Evolutionary conservation across 1,140 invertebrate species (phyloP).

Genomic region (Pseudoatta argentina): DNA sequence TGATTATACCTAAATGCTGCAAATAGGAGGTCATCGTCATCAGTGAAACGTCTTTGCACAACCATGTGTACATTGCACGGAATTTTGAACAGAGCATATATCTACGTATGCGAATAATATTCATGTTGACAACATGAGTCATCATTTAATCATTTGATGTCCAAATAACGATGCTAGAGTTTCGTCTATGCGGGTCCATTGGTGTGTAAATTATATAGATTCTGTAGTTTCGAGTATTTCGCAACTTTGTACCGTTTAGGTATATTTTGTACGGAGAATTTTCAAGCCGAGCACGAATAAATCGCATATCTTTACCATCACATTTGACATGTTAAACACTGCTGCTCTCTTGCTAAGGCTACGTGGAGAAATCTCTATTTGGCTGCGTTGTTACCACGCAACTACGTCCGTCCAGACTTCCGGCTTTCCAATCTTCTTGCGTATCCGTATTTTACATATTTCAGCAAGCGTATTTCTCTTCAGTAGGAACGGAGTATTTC

Average conservation of each 20-base stretch:
- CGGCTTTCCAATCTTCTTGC: slow-evolving; percentile 45
- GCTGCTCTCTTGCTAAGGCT: not conserved
- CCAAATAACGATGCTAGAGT: not conserved
- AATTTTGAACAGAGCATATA: not conserved
- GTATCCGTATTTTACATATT: slow-evolving; percentile 32
- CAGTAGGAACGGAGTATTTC: not conserved
- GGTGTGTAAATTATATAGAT: no score
- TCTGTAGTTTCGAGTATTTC: not conserved
- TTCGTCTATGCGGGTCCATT: not conserved
- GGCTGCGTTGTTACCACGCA: not conserved
- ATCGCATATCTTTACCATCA: not conserved
- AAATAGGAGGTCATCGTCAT: slow-evolving; percentile 34
- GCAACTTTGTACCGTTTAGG: not conserved
- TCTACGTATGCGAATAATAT: not conserved
- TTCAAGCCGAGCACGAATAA: not conserved
- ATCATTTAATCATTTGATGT: slow-evolving; percentile 12
- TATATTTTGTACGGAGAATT: not conserved
- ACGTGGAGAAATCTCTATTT: slow-evolving; percentile 37
- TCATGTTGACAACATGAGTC: not conserved
- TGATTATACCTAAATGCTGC: slow-evolving; percentile 12
- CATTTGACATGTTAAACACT: not conserved
- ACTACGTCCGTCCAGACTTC: not conserved
- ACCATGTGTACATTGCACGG: slow-evolving; percentile 37
- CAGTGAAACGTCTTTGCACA: slow-evolving; percentile 20
- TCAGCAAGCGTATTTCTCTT: slow-evolving; percentile 4